Base-by-base conservation (phyloP, 2,797 vertebrate species). In the Sebastiscus albofasciatus region DNA sequence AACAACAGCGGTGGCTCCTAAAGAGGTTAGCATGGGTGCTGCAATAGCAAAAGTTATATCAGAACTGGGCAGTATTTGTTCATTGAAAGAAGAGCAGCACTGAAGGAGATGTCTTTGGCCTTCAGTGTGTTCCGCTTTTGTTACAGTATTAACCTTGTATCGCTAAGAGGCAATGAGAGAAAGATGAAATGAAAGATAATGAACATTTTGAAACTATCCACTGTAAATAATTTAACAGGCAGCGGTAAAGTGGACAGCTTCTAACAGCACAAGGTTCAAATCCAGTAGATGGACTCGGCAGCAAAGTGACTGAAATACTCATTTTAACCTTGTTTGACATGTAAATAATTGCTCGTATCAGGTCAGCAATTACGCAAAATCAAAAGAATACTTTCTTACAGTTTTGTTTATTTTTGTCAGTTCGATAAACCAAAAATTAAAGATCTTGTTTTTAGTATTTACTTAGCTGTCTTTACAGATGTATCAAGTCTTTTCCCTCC, bases 281-380 rank as follows among this genome's bases (percentile, higher is more conserved):
- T 67, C 65, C 58, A 66, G 55, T 1, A 12, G 11, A 76, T 8
- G 16, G 7, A 72, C 22, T 5, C 13, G 8, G 72, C 14, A 18
- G 20, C 20, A 34, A 64, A 87, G 22, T 26, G 61, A 26, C 60
- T 74, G 60, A 80, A 77, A 49, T 3, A 6, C 67, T 84, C 55
- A 11, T 58, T 36, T 24, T 5, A 33, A 42, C 62, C 34, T 16
- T 18, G 29, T 75, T 77, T 72, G 34, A 64, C 66, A 65, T 68
- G 46, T 60, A 42, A 74, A 80, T 70, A 71, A 52, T n/a, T 8
- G 20, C 62, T 64, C 0, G 8, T 20, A 27, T 72, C 16, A n/a
- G 55, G 46, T 67, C 31, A 66, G 36, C 22, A 33, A 20, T 33
- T 20, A 42, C 8, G 66, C 66, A 55, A 13, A 22, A 70, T 67